Evolutionary conservation across 2,797 vertebrate genomes (phyloP).

Genomic region (Chiroxiphia lanceolata): DNA sequence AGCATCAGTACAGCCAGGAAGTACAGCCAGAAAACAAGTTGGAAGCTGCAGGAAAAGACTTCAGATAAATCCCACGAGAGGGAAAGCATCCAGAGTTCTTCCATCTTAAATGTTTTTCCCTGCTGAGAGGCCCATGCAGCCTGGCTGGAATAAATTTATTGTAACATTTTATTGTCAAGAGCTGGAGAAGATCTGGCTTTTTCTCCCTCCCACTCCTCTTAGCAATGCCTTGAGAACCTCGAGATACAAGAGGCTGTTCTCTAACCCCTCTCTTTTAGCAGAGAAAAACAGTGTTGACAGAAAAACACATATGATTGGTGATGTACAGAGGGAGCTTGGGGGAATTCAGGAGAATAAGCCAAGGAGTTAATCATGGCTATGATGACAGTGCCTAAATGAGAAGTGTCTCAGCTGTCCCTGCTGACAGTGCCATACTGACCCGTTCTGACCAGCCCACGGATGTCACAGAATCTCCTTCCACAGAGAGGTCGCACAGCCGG

Average conservation of each 20-base stretch:
- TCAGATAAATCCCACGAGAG: not conserved
- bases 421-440: constrained; percentile 73
- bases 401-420: not conserved
- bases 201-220: not conserved
- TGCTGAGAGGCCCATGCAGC: not conserved
- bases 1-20: not conserved
- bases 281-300: not conserved
- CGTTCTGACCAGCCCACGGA: constrained; percentile 98
- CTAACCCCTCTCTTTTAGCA: not conserved
- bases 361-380: not conserved
- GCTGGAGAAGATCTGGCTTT: not conserved
- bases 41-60: not conserved
- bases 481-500: constrained; percentile 94
- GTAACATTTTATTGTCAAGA: not conserved
- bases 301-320: not conserved
- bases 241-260: not conserved
- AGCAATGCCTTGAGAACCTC: not conserved
- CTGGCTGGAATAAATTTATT: not conserved
- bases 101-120: not conserved
- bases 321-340: not conserved
- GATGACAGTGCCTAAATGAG: not conserved
- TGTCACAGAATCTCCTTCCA: constrained; percentile 97
- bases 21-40: not conserved
- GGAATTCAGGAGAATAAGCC: not conserved
- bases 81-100: not conserved